Evolutionary conservation across 1,140 invertebrate genomes (phyloP), one percentile per base, ranked within the genome.

Genomic region (Psilanteris sp.): DNA sequence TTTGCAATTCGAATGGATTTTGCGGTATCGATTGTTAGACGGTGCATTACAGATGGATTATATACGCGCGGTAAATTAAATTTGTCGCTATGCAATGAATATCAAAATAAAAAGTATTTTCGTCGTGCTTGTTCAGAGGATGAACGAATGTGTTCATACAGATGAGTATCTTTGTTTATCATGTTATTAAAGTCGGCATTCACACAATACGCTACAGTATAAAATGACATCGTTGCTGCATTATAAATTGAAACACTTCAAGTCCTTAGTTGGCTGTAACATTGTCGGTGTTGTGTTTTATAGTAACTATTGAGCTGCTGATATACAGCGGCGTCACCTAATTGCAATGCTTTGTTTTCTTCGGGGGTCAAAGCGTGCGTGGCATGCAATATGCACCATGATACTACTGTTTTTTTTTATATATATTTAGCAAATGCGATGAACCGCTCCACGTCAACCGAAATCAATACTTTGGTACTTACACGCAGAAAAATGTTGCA

Each of bases 111-210:
- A 5, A 8, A 15, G 15, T 20, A 37, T 32, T 54, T 66, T 52
- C 54, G 27, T 37, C 43, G 10, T 6, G 10, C 2, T 48, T 11
- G 31, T 37, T 31, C 10, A 1, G 0, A 4, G 18, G 31, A 44
- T 27, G 37, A 54, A 37, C 14, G 54, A 61, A 34, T 24, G 22
- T 46, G 27, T 29, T 37, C 14, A 16, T 27, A 54, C 7, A 43
- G 80, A 83, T 81, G 71, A 68, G 67, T 82, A 85, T 84, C 83
- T 81, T 84, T 80, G 81, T 85, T 85, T 83, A 83, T 85, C 83
- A 81, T 83, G 79, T 84, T 85, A 84, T 85, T 85, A 85, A 81
- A 76, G 71, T 71, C 54, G 50, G 44, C 50, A 67, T 68, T 79
- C 78, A 68, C 77, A 78, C 77, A 73, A 54, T 9, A 15, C 5